A percentile compares a stretch with the other conserved stretches of the same genome.
Conservation (phyloP, 2,797 vertebrate species). For the Oryzias sinensis region DNA sequence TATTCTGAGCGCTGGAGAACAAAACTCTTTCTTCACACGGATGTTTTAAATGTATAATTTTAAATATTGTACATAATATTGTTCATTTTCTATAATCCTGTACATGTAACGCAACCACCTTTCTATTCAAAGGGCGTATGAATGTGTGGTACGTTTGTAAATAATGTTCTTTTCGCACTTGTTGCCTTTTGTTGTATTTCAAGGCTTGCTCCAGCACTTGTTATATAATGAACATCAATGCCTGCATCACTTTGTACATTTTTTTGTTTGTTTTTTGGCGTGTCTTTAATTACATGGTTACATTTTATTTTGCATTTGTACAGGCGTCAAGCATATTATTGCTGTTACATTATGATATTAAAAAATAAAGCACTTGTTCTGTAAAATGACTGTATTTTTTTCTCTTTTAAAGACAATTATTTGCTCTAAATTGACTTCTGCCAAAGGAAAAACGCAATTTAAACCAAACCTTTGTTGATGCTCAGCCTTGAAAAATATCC, state of each 20-base stretch:
- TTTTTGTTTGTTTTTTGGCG: constrained; percentile 49
- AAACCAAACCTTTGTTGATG: constrained; percentile 11
- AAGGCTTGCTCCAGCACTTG: constrained; percentile 85
- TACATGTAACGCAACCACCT: constrained; percentile 96
- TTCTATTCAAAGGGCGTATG: constrained; percentile 91
- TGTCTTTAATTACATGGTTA: constrained; percentile 87
- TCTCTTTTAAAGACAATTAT: no score
- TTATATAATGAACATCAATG: constrained; percentile 82
- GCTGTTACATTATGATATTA: constrained; percentile 91
- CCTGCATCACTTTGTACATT: constrained; percentile 93
- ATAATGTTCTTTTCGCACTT: constrained; percentile 87
- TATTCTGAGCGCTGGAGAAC: constrained; percentile 42
- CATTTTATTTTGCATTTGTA: constrained; percentile 87
- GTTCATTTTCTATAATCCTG: constrained; percentile 87
- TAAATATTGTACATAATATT: constrained; percentile 85
- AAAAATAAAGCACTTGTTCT: constrained; percentile 98
- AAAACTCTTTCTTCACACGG: constrained; percentile 65
- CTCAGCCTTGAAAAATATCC: constrained; percentile 47
- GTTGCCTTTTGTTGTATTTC: constrained; percentile 83
- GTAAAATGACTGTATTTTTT: constrained; percentile 51
- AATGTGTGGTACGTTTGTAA: constrained; percentile 88
- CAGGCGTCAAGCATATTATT: constrained; percentile 94
- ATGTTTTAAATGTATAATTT: constrained; percentile 75
- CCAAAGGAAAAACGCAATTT: neutral
- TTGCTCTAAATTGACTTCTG: neutral